These are phyloP conservation scores for Strongylocentrotus purpuratus DNA, from an alignment of 35 echinoderm and acorn worm genomes.

Conservation along the genomic window DNA sequence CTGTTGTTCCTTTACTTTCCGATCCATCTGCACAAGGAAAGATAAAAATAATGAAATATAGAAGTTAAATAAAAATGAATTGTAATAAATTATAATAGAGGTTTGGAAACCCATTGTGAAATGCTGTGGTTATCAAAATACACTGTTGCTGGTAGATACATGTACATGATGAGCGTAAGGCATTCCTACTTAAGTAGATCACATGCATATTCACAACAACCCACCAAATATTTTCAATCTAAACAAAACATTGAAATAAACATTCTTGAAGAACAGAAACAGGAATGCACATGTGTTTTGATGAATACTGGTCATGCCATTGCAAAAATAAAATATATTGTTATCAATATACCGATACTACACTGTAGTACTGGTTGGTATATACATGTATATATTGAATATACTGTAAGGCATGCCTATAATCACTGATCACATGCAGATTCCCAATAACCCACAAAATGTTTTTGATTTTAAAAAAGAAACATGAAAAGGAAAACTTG, in stretches of 20 bases:
- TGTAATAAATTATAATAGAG: background rate
- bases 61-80: background rate
- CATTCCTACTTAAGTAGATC: background rate
- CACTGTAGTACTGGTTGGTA: no score
- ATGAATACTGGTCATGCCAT: no score
- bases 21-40: background rate
- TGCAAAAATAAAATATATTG: no score
- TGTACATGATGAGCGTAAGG: background rate
- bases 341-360: no score
- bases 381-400: no score
- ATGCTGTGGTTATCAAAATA: background rate
- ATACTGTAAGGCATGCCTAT: no score
- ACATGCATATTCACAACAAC: background rate
- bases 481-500: no score
- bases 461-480: no score
- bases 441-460: no score
- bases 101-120: background rate
- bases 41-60: no score
- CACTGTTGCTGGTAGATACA: background rate
- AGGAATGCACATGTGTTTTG: background rate
- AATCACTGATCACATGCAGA: no score
- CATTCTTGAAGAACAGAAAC: background rate
- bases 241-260: no score
- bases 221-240: background rate
- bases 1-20: constrained; percentile 10